Evolutionary conservation across 2,888 invertebrate genomes (phyloP), one percentile per base, ranked within the genome.

Genomic region (Lasiommata megera): DNA sequence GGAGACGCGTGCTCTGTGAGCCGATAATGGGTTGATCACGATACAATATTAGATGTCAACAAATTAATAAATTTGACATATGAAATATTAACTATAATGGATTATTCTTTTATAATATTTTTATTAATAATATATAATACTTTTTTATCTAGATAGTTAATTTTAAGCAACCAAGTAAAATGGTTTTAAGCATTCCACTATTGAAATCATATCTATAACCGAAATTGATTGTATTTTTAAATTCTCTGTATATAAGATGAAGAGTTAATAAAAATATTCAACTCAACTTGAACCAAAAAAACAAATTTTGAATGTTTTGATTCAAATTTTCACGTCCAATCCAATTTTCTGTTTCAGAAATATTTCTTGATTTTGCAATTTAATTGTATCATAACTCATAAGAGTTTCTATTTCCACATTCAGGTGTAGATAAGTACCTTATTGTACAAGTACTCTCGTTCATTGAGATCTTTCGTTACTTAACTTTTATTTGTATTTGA

Each of bases 271-370:
- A 43, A 43, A 43, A 43, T 23, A 43, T 43, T 23, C 23, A n/a
- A n/a, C 23, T 23, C 43, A 43, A 28, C 7, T 28, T 23, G 43
- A 23, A 5, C n/a, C 3, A 23, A 23, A 5, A 5, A 23, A 43
- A 23, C 28, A 43, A 28, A n/a, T n/a, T n/a, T 43, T 43, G 43
- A 7, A 18, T 11, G 43, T 23, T 23, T 23, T 7, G 23, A 23
- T 43, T 43, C 23, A 43, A 43, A 43, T 43, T 43, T 43, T 43
- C 43, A 23, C 12, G 23, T 43, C 43, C 43, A 43, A 23, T 43
- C 23, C 12, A 43, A 43, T n/a, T 12, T 43, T 23, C 23, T 28
- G 23, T 43, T 43, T 43, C 23, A n/a, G 12, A 23, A 43, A 43
- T 23, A 12, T 43, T 23, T 23, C 11, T 43, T 1, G 48, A 37